phyloP scores from a whole-genome alignment of 92 coral and sea anemone genomes.

The Epizoanthus ramosus region DNA sequence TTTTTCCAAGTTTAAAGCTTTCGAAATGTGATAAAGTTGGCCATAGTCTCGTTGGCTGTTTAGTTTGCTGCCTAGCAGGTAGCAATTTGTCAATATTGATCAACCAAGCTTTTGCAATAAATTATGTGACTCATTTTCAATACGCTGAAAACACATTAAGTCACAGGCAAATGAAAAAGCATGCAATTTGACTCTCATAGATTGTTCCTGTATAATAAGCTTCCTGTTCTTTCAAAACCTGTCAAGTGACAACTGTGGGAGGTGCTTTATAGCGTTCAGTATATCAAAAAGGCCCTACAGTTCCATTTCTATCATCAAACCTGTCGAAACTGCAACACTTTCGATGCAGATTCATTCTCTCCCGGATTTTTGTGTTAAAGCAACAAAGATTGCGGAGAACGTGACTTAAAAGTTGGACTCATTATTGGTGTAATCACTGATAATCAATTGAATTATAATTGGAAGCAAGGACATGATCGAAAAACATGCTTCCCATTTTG shows the following conservation, averaged over 20 bases:
- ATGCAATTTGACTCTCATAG: not conserved
- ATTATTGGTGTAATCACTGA: no score
- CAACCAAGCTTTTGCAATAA: not conserved
- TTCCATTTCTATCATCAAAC: no score
- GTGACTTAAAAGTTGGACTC: no score
- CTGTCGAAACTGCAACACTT: no score
- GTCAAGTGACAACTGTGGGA: conserved; percentile 23
- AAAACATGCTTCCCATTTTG: no score
- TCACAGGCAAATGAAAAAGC: conserved; percentile 13
- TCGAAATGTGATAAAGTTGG: not conserved
- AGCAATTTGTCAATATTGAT: conserved; percentile 1
- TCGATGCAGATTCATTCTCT: no score
- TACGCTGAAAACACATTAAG: conserved; percentile 8
- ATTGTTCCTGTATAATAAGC: conserved; percentile 19
- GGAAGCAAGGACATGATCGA: no score
- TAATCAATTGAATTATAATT: no score
- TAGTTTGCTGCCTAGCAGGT: not conserved
- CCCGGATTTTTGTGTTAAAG: no score
- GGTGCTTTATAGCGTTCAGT: conserved; percentile 7
- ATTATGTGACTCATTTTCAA: not conserved
- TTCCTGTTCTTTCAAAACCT: conserved; percentile 40
- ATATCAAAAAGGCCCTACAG: not conserved
- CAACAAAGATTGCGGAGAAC: no score
- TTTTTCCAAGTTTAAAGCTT: not conserved
- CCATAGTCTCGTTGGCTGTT: not conserved